Evolutionary conservation across 2,888 invertebrate genomes (phyloP), one percentile per base, ranked within the genome.

Genomic region (Metacarcinus magister): DNA sequence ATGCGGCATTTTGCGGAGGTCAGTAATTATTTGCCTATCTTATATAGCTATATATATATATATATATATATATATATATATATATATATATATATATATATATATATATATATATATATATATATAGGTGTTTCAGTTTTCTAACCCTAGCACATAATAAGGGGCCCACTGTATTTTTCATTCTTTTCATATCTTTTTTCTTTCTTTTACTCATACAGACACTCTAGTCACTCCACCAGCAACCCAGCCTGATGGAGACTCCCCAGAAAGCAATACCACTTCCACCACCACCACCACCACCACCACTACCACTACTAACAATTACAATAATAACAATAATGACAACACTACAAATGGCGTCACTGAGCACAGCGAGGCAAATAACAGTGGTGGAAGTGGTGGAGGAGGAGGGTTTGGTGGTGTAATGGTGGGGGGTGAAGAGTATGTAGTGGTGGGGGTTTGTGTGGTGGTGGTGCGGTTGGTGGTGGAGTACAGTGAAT

Each of bases 401-500:
- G 94, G 44, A 39, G 82, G 94, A 90, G 87, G 94, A 28, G 39
- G 54, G 28, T 91, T 93, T 39, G 95, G 93, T 46, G 97, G 95
- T 0, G 96, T 97, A 89, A 92, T 96, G 54, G 95, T 96, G 19
- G 94, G 92, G 2, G 96, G 96, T 23, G 97, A 96, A 92, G 96
- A 97, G 82, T 97, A 97, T 48, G 95, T 97, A 39, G 96, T 97
- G 87, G 95, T 97, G 48, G 96, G 96, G 39, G 96, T 97, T 43
- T 96, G 97, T 75, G 96, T 96, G 82, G 97, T 97, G 92, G 97
- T 97, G 44, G 96, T 97, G 32, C 48, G 97, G 13, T 87, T 97
- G 16, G 95, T 97, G 28, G 96, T 97, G 93, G 97, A 96, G 92
- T 97, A 97, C 75, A 94, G 96, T n/a, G 97, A 96, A 92, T 97